phyloP scores from a whole-genome alignment of 2,797 vertebrate species.

The Pygocentrus nattereri region DNA sequence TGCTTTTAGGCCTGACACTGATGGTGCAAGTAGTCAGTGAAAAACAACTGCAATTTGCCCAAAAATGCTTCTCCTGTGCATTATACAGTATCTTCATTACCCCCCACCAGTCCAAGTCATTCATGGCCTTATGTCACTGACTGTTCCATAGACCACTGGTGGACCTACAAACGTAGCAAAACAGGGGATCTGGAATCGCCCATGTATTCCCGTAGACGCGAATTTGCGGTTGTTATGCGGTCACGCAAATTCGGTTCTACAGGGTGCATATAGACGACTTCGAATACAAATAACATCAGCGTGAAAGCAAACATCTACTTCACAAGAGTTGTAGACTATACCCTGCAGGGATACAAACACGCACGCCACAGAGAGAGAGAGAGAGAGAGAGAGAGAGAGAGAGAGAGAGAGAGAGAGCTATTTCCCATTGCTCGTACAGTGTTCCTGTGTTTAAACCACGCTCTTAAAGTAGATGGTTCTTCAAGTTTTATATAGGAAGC shows the following conservation, averaged over 20 bases:
- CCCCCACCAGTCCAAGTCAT: neutral
- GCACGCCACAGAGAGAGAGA: neutral
- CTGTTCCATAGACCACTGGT: neutral
- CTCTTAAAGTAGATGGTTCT: too few relatives aligned
- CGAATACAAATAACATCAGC: slow-evolving; percentile 88
- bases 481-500: too few relatives aligned
- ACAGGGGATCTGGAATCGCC: slow-evolving; percentile 68
- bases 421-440: too few relatives aligned
- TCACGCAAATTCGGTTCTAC: slow-evolving; percentile 99
- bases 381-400: neutral
- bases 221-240: slow-evolving; percentile 71
- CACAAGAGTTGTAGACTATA: too few relatives aligned
- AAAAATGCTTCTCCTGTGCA: too few relatives aligned
- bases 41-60: too few relatives aligned
- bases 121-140: neutral
- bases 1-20: too few relatives aligned
- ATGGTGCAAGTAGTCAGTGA: too few relatives aligned
- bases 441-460: too few relatives aligned
- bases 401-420: too few relatives aligned
- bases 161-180: neutral
- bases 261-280: slow-evolving; percentile 99
- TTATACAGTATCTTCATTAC: too few relatives aligned
- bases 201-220: slow-evolving; percentile 78
- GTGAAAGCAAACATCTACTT: neutral
- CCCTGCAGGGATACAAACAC: too few relatives aligned